Evolutionary conservation across 2,113 vertebrate species (phyloP).

Genomic region (Chaetorhynchus papuensis): DNA sequence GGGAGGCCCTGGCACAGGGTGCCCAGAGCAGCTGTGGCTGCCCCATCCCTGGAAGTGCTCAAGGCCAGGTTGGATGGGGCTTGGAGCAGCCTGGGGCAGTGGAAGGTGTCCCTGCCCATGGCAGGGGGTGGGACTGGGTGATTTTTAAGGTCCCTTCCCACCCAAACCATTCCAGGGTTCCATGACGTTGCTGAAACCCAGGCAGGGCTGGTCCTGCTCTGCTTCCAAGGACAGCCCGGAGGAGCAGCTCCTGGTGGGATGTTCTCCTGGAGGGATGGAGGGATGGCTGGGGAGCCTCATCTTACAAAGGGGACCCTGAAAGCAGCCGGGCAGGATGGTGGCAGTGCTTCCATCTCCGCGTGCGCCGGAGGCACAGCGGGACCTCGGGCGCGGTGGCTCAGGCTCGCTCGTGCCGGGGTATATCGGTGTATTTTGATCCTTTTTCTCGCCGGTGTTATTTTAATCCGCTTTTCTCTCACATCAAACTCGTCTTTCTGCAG

Average conservation of each 20-base stretch:
- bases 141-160: neutral
- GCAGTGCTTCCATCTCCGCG: neutral
- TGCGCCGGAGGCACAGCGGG: neutral
- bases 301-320: rapidly evolving
- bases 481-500: neutral
- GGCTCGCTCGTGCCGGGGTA: neutral
- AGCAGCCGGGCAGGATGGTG: rapidly evolving
- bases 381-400: rapidly evolving
- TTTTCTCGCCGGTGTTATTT: neutral
- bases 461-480: constrained; percentile 19
- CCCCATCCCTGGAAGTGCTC: neutral
- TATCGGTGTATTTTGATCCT: neutral
- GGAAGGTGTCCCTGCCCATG: neutral
- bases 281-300: neutral
- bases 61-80: neutral
- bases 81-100: neutral
- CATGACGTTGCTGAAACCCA: rapidly evolving
- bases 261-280: neutral
- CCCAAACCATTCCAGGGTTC: neutral
- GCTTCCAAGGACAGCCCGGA: rapidly evolving
- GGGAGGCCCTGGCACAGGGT: neutral
- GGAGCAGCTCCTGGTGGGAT: neutral
- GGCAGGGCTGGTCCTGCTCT: neutral
- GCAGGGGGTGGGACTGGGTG: neutral
- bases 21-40: neutral